Conservation (phyloP, 2,888 invertebrate species). For the Volucella zonaria region DNA sequence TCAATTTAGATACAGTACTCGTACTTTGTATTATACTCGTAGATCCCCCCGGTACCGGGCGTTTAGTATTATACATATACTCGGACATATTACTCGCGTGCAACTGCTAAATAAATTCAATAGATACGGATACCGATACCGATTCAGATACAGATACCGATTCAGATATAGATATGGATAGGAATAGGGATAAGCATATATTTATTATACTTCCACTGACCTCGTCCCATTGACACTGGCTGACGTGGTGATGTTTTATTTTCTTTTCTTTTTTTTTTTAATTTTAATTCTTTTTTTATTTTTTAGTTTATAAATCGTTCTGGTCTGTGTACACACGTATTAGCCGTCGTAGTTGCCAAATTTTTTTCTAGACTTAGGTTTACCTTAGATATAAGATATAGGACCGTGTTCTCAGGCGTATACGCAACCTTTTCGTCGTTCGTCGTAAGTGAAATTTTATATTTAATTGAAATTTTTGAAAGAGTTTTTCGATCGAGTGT, state of each 20-base stretch:
- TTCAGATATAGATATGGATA: no score
- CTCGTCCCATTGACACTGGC: conserved; percentile 19
- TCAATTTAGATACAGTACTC: conserved; percentile 2
- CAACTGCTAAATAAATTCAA: conserved; percentile 25
- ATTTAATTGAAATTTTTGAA: no score
- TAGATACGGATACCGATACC: no score
- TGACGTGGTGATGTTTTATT: conserved; percentile 68
- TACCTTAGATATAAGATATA: conserved; percentile 50
- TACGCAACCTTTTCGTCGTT: conserved; percentile 1
- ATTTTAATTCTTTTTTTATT: background rate
- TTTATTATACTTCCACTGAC: background rate
- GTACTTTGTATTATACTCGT: background rate
- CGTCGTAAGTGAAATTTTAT: no score
- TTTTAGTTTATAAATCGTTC: conserved; percentile 15
- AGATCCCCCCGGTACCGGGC: conserved; percentile 27
- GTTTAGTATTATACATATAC: background rate
- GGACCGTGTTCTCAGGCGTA: conserved; percentile 24
- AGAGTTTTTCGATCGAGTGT: no score
- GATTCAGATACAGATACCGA: no score
- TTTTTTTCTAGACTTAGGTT: conserved; percentile 23
- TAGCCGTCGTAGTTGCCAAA: conserved; percentile 59
- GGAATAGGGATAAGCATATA: background rate
- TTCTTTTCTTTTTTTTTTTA: background rate
- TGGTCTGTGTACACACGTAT: no score
- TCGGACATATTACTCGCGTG: conserved; percentile 21